Evolutionary conservation across 2,113 vertebrate genomes (phyloP), one percentile per base, ranked within the genome.

Genomic region (Pholis gunnellus): DNA sequence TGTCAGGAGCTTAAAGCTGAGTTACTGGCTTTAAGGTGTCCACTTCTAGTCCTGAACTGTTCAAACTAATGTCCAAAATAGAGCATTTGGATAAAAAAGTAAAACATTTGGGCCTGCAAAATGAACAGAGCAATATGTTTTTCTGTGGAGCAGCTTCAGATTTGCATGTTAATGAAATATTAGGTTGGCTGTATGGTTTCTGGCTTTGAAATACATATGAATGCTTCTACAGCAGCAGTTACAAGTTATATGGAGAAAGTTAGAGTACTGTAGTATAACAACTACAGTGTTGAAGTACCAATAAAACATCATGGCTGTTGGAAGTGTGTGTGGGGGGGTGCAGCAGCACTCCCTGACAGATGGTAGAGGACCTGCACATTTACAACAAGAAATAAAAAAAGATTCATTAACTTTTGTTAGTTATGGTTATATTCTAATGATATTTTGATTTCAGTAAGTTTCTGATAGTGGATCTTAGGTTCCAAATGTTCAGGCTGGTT

Each of bases 101-200:
- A 42, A 74, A 82, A 82, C 59, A 74, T 74, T 76, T 68, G 17
- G 31, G 3, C 70, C 40, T 42, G 57, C 54, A 66, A 70, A 66
- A 82, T 79, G 59, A 86, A 78, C 73, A 56, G 36, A 80, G 31
- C 31, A 25, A 81, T 77, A 76, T 1, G 48, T 73, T 84, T 84
- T 73, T 46, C 44, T 64, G 40, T 50, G 31, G 66, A 78, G 79
- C 65, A 36, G 65, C 70, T 70, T 78, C 14, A 70, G 64, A 82
- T 86, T 86, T 75, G 60, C 57, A 79, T 79, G 48, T 50, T 79
- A 79, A 82, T 86, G 65, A 46, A 63, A 66, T 50, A 50, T 36
- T 34, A 20, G 72, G 48, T 44, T 22, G 34, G 44, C 46, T 67
- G 54, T 76, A 20, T 57, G 73, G 8, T 67, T 80, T 60, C 27